Evolutionary conservation across 1,140 invertebrate genomes (phyloP), one percentile per base, ranked within the genome.

Genomic region (Philaenus spumarius): DNA sequence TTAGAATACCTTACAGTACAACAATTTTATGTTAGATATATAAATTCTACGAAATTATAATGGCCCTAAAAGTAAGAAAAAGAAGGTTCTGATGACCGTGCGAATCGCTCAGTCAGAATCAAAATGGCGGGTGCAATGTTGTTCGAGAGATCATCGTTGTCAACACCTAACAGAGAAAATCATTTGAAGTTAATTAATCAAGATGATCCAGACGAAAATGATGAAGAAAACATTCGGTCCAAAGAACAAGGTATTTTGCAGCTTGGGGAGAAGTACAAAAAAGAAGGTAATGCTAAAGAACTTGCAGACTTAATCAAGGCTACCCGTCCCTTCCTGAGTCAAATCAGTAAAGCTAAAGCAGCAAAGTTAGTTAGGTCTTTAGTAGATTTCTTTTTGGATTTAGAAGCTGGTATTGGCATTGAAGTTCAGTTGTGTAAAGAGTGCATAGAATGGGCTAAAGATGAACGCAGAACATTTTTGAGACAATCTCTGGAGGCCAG

Each of bases 371-470:
- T 99, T 0, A 82, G 96, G 60, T 89, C 92, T 9, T 76, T 99
- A 46, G 95, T 99, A 6, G 97, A 99, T 74, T 87, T 95, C 76
- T 99, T 98, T 74, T 77, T 99, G 43, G 95, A 98, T 74, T 83
- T 98, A 72, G 93, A 97, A 74, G 92, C 90, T 60, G 87, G 85
- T 34, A 95, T 91, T 64, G 94, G 93, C 34, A 89, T 91, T 55
- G 94, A 93, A 78, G 80, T 84, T 59, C 87, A 93, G 72, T 75
- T 94, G 35, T 92, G 87, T 71, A 89, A 94, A 77, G 96, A 99
- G 77, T 98, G 95, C 76, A 99, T 99, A 78, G 91, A 97, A 77
- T 99, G 97, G 97, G 95, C 97, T 15, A 96, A 97, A 72, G 87
- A 95, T 72, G 95, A 99, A 71, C 90, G 94, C 60, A 82, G 96